Evolutionary conservation across 2,888 invertebrate species (phyloP), one percentile per base, ranked within the genome.

Genomic region (Protodeltote pygarga): DNA sequence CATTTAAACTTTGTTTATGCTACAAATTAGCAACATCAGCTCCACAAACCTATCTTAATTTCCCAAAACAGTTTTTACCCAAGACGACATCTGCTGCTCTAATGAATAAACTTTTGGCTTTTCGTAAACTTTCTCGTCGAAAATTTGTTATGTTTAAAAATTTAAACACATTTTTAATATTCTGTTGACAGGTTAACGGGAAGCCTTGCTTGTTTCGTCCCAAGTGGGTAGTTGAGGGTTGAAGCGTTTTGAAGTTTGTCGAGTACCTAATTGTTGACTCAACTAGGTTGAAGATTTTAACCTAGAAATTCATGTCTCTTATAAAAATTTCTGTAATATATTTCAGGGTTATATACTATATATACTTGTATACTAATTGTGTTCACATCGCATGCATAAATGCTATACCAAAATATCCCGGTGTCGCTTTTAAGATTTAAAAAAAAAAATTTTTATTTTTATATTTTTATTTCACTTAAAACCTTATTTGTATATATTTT

Each of bases 21-120:
- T 4, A n/a, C 4, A 27, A 27, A n/a, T 27, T 14, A 27, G 6
- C 13, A 21, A 11, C 5, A 3, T 16, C 10, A 29, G 13, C 3
- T 3, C 10, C 32, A 15, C 6, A 39, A 60, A 57, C 28, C 23
- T 11, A 39, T 6, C 32, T 24, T 9, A 34, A 53, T 33, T 46
- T 6, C n/a, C 60, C 25, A 32, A 25, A 25, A 33, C 34, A 29
- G 34, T 50, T 52, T 66, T 41, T 41, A 45, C 35, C 25, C 41
- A 4, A 29, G 55, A n/a, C 27, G 45, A 40, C 51, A 65, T 65
- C 57, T 69, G 64, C 24, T 24, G 28, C 20, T 31, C 35, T 66
- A 68, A 68, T 70, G 71, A 70, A 70, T 64, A 55, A 70, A 68
- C 60, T 64, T 66, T 58, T 27, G 37, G 52, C 23, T 29, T 34